Base-by-base conservation (phyloP, 2,888 invertebrate genomes). In the Metopia argyrocephala region DNA sequence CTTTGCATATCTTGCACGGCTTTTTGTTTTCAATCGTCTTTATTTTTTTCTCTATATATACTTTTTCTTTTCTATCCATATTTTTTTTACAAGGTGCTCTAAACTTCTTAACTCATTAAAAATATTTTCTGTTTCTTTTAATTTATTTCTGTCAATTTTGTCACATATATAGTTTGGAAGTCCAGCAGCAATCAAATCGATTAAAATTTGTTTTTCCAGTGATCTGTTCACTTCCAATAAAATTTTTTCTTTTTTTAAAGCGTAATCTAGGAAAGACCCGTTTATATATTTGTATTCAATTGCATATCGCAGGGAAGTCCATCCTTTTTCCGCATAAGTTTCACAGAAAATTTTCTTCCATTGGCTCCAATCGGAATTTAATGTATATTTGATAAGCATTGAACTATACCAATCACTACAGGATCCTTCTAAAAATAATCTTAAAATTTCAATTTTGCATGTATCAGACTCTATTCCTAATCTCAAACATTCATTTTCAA, bases 131-230 rank as follows among this genome's bases (percentile, higher is more conserved):
- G 86, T 86, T 20, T 82, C 83, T 68, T 84, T 84, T 66, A 68
- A 86, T 73, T 65, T 65, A 78, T 81, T 85, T 85, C 86, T 86
- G 71, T 87, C 84, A 66, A 87, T 87, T 81, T 61, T 73, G 52
- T 82, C 74, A 48, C 64, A 46, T 28, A 82, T 20, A 64, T 57
- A 79, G 65, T 74, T 70, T 82, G 87, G 86, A 78, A 88, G 78
- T 25, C 86, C 87, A 12, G 70, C 69, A 65, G 85, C 86, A 57
- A 87, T 87, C 6, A 87, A 70, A 79, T 86, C 84, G 61, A 87
- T 85, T 46, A 79, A 48, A 45, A 52, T 78, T 27, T 38, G 21
- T 23, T 52, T 74, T 59, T 70, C 75, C 23, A 79, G 66, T 23
- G 71, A 71, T 21, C 62, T 80, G 25, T 70, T 80, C 27, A 71